A percentile compares a stretch with the other conserved stretches of the same genome.
phyloP scores from a whole-genome alignment of 2,797 vertebrate genomes.

The Chrysolophus pictus region DNA sequence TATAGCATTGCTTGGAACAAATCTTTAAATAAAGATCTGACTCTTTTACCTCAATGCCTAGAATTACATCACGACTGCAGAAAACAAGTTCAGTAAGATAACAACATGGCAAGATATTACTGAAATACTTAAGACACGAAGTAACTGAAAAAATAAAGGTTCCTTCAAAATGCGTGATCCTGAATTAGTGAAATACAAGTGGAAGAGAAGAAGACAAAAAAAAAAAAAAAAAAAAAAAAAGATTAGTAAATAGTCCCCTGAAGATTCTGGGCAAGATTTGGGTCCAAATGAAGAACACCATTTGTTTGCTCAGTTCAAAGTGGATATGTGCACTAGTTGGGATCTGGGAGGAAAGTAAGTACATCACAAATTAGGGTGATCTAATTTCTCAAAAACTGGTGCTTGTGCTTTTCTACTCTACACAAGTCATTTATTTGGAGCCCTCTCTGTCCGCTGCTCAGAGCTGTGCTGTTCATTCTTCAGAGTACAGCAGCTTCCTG shows the following conservation, averaged over 20 bases:
- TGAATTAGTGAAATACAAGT: not conserved
- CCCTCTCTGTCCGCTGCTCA: not conserved
- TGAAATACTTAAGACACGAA: not conserved
- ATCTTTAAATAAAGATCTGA: not conserved
- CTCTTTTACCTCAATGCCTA: not conserved
- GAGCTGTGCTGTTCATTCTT: not conserved
- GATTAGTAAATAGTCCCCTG: not conserved
- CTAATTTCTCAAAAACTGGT: not conserved
- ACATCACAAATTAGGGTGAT: not conserved
- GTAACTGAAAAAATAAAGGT: not conserved
- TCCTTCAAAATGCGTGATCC: not conserved
- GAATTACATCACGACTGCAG: not conserved
- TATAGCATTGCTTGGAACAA: not conserved
- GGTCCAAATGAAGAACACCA: not conserved
- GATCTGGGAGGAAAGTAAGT: not conserved
- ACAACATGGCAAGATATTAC: accelerated
- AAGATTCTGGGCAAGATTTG: not conserved
- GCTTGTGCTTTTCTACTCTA: not conserved
- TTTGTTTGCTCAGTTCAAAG: not conserved
- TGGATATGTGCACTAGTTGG: not conserved
- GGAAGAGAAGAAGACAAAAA: not conserved
- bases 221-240: not conserved
- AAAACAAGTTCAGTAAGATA: not conserved
- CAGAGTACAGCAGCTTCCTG: not conserved
- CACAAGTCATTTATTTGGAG: not conserved